Evolutionary conservation across 35 echinoderm and acorn worm species (phyloP).

Genomic region (Acanthaster planci): DNA sequence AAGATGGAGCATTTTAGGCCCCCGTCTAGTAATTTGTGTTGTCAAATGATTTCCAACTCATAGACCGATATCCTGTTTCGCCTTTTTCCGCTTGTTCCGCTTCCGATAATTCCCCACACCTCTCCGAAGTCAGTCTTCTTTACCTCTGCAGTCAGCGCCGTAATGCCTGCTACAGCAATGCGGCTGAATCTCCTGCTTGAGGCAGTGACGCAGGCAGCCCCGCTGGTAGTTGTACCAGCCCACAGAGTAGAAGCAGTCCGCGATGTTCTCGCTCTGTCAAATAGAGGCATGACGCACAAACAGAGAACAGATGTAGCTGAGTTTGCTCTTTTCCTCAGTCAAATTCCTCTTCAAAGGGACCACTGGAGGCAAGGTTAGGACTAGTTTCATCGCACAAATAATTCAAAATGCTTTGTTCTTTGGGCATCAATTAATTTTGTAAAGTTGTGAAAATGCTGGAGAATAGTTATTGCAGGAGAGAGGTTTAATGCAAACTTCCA

Average conservation of each 20-base stretch:
- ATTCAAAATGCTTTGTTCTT: no score
- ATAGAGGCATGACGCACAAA: not conserved
- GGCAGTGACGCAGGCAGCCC: slow-evolving; percentile 40
- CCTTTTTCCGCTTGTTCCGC: not conserved
- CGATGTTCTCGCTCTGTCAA: slow-evolving; percentile 5
- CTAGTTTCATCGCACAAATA: no score
- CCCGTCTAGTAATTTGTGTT: not conserved
- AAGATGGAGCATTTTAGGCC: not conserved
- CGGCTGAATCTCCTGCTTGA: not conserved
- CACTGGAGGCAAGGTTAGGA: no score
- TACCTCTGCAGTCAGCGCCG: slow-evolving; percentile 53
- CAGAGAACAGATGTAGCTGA: no score
- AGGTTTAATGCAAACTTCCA: no score
- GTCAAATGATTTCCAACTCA: not conserved
- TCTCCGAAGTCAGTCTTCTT: not conserved
- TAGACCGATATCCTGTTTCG: not conserved
- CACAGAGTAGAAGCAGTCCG: slow-evolving; percentile 28
- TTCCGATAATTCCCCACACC: not conserved
- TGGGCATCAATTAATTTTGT: no score
- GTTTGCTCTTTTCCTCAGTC: no score
- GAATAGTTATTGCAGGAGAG: no score
- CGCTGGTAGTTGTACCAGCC: slow-evolving; percentile 36
- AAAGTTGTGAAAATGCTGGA: no score
- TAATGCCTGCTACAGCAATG: slow-evolving; percentile 43
- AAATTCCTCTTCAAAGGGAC: no score